Evolutionary conservation across 2,888 invertebrate species (phyloP).

Genomic region (Caradrina clavipalpis): DNA sequence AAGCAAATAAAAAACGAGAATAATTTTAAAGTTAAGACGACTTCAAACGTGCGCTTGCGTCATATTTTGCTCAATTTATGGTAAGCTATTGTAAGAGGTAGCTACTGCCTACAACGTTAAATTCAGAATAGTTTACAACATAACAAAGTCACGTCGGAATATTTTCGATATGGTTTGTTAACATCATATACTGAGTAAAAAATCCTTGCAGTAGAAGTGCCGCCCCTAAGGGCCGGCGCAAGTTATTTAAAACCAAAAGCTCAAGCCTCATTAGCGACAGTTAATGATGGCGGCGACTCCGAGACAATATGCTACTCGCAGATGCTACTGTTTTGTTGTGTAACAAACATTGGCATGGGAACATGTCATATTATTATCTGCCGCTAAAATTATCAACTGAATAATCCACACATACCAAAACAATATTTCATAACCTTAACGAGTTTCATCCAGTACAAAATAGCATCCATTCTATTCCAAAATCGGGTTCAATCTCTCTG

Average conservation of each 20-base stretch:
- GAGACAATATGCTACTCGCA: conserved; percentile 79
- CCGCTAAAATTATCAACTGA: conserved; percentile 43
- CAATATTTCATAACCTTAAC: conserved; percentile 54
- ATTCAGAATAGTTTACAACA: conserved; percentile 65
- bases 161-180: conserved; percentile 85
- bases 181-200: conserved; percentile 84
- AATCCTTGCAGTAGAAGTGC: conserved; percentile 78
- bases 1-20: conserved; percentile 67
- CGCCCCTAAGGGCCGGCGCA: conserved; percentile 82
- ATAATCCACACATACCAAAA: conserved; percentile 31
- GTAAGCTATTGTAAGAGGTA: conserved; percentile 40
- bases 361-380: conserved; percentile 60
- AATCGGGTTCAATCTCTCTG: conserved; percentile 43
- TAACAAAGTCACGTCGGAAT: conserved; percentile 81
- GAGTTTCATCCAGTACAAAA: conserved; percentile 36
- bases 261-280: conserved; percentile 89
- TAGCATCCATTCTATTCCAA: conserved; percentile 33
- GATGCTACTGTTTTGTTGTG: conserved; percentile 76
- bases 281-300: conserved; percentile 88
- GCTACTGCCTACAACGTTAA: conserved; percentile 41
- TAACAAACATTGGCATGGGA: conserved; percentile 68
- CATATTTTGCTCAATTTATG: conserved; percentile 65
- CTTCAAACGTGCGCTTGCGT: conserved; percentile 64
- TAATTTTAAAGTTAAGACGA: conserved; percentile 70
- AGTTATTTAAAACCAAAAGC: conserved; percentile 89